Conservation (phyloP, 2,797 vertebrate species). For the Acropternis orthonyx region DNA sequence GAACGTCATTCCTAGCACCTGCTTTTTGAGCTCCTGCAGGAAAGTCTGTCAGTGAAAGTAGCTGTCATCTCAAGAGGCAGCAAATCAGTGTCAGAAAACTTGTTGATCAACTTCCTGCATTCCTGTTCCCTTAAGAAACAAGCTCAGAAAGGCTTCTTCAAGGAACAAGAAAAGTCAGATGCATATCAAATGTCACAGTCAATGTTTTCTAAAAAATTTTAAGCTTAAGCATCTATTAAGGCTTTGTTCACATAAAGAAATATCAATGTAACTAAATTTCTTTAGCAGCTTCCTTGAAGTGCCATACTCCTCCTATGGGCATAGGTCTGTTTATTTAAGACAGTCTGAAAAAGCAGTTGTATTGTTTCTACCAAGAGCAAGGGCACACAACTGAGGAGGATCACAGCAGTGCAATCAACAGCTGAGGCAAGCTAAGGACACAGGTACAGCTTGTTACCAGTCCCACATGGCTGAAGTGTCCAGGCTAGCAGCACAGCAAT, state of each 20-base stretch:
- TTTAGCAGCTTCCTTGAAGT: background rate
- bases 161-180: background rate
- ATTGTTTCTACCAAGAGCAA: background rate
- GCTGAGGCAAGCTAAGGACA: background rate
- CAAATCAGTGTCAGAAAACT: background rate
- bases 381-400: background rate
- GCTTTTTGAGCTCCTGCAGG: background rate
- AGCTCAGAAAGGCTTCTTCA: background rate
- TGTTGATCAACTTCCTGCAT: conserved; percentile 3
- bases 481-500: background rate
- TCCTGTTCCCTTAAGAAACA: background rate
- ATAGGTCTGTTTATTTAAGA: background rate
- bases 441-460: background rate
- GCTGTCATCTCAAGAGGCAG: background rate
- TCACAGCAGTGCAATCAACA: background rate
- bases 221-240: background rate
- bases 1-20: background rate
- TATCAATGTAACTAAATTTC: background rate
- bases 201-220: background rate
- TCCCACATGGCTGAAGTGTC: background rate
- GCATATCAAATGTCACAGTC: background rate
- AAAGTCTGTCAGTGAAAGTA: background rate
- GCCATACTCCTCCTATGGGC: background rate
- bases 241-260: background rate
- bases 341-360: background rate